Conservation (phyloP, 2,113 vertebrate genomes). For the Labeo rohita region DNA sequence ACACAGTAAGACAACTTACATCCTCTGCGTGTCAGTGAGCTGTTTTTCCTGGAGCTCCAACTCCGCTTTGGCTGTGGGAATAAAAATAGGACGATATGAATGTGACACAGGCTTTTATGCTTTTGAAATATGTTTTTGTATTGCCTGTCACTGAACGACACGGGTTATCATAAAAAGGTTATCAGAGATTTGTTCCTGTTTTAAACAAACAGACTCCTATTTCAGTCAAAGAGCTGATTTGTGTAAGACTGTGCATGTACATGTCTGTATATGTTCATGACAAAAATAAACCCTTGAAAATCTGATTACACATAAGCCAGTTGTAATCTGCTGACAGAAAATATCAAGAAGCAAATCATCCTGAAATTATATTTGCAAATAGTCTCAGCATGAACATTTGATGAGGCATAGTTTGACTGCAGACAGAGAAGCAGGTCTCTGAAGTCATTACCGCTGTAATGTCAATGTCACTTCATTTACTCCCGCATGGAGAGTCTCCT, state of each 20-base stretch:
- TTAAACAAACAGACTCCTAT: not conserved
- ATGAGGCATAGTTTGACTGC: not conserved
- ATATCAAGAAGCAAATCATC: not conserved
- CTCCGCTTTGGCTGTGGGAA: slow-evolving; percentile 86
- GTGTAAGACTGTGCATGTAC: not conserved
- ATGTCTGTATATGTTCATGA: not conserved
- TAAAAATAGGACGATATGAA: slow-evolving; percentile 42
- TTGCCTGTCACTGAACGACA: not conserved
- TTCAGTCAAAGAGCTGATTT: not conserved
- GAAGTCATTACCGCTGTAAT: not conserved
- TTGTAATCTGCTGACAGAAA: not conserved
- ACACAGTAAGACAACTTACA: slow-evolving; percentile 74
- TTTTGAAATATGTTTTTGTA: slow-evolving; percentile 14
- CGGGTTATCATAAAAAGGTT: not conserved
- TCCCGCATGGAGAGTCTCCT: slow-evolving; percentile 2
- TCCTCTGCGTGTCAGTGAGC: slow-evolving; percentile 84
- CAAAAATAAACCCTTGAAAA: not conserved
- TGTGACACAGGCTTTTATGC: not conserved
- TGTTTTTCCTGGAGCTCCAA: slow-evolving; percentile 87
- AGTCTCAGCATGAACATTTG: slow-evolving; percentile 8
- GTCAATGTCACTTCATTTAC: slow-evolving; percentile 32
- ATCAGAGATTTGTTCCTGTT: not conserved
- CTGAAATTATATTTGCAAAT: not conserved
- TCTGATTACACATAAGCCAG: not conserved
- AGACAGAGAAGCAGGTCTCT: not conserved